Evolutionary conservation across 2,113 vertebrate genomes (phyloP), one percentile per base, ranked within the genome.

Genomic region (Zingel zingel): DNA sequence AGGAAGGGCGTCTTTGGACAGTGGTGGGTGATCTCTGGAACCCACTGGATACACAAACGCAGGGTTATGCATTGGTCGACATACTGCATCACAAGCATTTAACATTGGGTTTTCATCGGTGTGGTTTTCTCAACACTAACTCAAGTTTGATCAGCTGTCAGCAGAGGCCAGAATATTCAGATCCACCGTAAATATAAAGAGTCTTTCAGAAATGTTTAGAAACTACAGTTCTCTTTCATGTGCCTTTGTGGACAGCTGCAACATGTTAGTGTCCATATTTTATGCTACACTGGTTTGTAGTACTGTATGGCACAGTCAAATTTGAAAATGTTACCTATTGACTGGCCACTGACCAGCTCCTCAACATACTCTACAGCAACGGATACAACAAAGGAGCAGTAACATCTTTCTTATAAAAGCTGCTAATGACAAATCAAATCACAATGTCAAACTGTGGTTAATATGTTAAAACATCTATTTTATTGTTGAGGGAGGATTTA

Each of bases 1-100:
- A 99, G 96, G 95, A 99, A 99, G 86, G 98, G 98, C 68, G 98
- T 99, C 97, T 99, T 99, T 96, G 95, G 95, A 96, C 95, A 96
- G 87, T 96, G 95, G 87, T 96, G 95, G 84, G 95, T 96, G 85
- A 96, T 96, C 91, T 96, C 95, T 82, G 95, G 98, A 94, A 99
- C 98, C 98, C 98, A 99, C 98, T 99, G 89, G 43, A 69, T 0
- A 59, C 50, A 82, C 30, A 83, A 57, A 74, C 36, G 78, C 10
- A 80, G 14, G 12, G 5, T 19, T 7, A 33, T 0, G 18, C 6
- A 53, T 57, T 4, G 1, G 30, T 48, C 30, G 68, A 57, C 11
- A 53, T 14, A 16, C 12, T 10, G 33, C 25, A 19, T 47, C 43
- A 54, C 10, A 33, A 51, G 10, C 15, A 23, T 18, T 43, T n/a